These are phyloP conservation scores for Pogonus chalceus DNA, from an alignment of 1,140 invertebrate species.

Conservation along the genomic window DNA sequence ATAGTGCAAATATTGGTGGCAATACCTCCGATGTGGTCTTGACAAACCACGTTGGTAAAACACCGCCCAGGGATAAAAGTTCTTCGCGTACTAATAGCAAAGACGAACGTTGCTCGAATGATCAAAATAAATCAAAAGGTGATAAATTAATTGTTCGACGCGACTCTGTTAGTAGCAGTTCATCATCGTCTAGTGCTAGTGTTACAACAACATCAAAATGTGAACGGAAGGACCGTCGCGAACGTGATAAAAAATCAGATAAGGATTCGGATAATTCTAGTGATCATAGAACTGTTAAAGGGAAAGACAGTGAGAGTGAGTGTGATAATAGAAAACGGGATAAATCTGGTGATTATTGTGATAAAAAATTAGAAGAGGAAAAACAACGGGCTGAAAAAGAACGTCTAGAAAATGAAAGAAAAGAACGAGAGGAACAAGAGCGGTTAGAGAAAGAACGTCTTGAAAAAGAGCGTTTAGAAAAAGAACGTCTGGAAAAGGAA, in stretches of 20 bases:
- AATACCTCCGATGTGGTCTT: neutral
- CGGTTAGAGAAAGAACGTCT: slow-evolving; percentile 34
- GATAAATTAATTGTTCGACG: slow-evolving; percentile 24
- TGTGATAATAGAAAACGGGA: neutral
- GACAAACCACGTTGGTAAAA: slow-evolving; percentile 19
- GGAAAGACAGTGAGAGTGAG: slow-evolving; percentile 13
- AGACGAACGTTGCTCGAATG: slow-evolving; percentile 11
- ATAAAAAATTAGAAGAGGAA: slow-evolving; percentile 31
- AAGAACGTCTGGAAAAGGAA: slow-evolving; percentile 37
- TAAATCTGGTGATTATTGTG: neutral
- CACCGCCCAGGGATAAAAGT: slow-evolving; percentile 13
- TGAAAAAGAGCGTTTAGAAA: slow-evolving; percentile 39
- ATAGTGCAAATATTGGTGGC: slow-evolving; percentile 10
- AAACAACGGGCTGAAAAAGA: slow-evolving; percentile 18
- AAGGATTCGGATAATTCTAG: neutral
- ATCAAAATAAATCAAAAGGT: slow-evolving; percentile 17
- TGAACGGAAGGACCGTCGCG: neutral
- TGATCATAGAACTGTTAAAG: neutral
- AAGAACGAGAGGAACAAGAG: slow-evolving; percentile 33
- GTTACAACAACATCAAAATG: neutral
- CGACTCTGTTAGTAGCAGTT: slow-evolving; percentile 20
- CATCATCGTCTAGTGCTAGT: neutral
- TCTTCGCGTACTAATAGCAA: slow-evolving; percentile 10
- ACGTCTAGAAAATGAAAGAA: slow-evolving; percentile 31
- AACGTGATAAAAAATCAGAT: neutral